Evolutionary conservation across 1,140 invertebrate genomes (phyloP), one percentile per base, ranked within the genome.

Genomic region (Chrysoperla carnea): DNA sequence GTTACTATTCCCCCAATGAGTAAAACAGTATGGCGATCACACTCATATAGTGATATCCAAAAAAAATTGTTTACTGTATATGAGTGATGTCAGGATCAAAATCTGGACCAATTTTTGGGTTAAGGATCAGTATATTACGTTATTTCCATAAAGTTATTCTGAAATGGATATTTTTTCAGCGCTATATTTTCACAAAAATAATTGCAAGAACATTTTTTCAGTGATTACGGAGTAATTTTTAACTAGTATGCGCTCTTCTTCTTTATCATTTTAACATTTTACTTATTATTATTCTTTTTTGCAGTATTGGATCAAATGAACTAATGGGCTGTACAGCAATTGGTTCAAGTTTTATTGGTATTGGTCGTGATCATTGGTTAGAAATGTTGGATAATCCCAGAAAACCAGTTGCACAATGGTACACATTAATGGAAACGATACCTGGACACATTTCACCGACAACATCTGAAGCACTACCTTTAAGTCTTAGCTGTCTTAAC

Each of bases 221-320:
- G n/a, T n/a, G n/a, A n/a, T n/a, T n/a, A n/a, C n/a, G n/a, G n/a
- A n/a, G n/a, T n/a, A n/a, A 27, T 37, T 37, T 37, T n/a, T 40
- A 11, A 12, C 12, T 27, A 6, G 14, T 29, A 14, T 33, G 17
- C 8, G 4, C n/a, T 31, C 50, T 59, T 31, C 55, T 31, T 31
- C 29, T 31, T 31, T 7, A 31, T n/a, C n/a, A n/a, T n/a, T n/a
- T n/a, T n/a, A n/a, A n/a, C n/a, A n/a, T n/a, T n/a, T n/a, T n/a
- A n/a, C n/a, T n/a, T n/a, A n/a, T n/a, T n/a, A n/a, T n/a, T n/a
- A n/a, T n/a, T n/a, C n/a, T n/a, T n/a, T n/a, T n/a, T n/a, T n/a
- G n/a, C n/a, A 85, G 86, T 55, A 85, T 91, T 50, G 84, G 85
- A 7, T 76, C 80, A 17, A 87, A 90, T 56, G 86, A 90, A 55